phyloP scores from a whole-genome alignment of 2,797 vertebrate genomes.

The Sphenopsis melanotis region DNA sequence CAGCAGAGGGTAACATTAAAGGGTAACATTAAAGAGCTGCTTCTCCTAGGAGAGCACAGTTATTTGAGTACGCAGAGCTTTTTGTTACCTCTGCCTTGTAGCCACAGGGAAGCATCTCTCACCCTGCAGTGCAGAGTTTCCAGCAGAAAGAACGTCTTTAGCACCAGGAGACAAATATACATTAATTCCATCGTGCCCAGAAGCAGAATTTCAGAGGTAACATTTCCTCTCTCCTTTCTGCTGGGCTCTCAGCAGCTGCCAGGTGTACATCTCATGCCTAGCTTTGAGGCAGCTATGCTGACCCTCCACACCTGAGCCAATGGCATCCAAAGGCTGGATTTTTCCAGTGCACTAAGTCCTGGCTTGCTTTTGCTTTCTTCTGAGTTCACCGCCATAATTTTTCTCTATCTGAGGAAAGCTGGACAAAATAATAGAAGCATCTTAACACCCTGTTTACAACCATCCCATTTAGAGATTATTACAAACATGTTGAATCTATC shows the following conservation, averaged over 20 bases:
- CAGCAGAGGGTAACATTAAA: neutral
- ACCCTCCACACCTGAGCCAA: neutral
- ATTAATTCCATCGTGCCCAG: neutral
- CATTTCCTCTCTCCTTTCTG: neutral
- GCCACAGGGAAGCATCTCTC: neutral
- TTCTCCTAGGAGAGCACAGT: neutral
- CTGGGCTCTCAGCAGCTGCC: neutral
- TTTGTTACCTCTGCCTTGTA: neutral
- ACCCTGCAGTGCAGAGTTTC: neutral
- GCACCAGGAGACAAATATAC: neutral
- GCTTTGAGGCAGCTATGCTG: neutral
- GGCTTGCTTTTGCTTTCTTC: neutral
- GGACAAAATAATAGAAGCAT: neutral
- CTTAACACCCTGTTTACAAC: neutral
- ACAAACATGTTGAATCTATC: neutral
- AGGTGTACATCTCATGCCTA: neutral
- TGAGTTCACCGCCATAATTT: neutral
- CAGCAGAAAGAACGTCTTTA: neutral
- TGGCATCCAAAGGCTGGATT: neutral
- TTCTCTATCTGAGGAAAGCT: neutral
- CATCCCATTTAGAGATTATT: neutral
- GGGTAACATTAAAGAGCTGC: neutral
- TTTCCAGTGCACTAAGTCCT: neutral
- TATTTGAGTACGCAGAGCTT: neutral
- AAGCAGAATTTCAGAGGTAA: neutral